These are phyloP conservation scores for Paracyclopina nana DNA, from an alignment of 1,140 invertebrate genomes.

Conservation along the genomic window DNA sequence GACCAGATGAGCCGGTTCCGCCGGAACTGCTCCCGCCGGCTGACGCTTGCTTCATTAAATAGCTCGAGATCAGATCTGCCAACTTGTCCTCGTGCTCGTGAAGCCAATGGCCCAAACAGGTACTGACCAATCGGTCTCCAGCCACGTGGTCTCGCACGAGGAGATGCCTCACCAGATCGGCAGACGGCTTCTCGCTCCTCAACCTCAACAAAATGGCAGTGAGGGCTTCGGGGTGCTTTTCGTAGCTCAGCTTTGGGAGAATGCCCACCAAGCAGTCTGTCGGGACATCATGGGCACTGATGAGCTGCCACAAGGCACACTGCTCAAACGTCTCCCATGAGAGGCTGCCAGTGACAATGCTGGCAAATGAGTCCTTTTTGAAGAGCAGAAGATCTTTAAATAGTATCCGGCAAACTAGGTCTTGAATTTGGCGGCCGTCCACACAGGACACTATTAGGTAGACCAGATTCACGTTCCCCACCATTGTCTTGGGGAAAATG, in stretches of 20 bases:
- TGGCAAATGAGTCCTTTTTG: conserved; percentile 30
- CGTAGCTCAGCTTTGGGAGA: conserved; percentile 65
- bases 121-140: conserved; percentile 9
- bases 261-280: conserved; percentile 71
- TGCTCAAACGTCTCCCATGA: conserved; percentile 90
- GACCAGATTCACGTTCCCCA: conserved; percentile 28
- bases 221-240: conserved; percentile 70
- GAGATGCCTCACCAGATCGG: conserved; percentile 10
- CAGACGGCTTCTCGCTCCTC: conserved; percentile 29
- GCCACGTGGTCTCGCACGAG: conserved; percentile 13
- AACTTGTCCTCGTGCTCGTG: conserved; percentile 16
- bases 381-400: conserved; percentile 31
- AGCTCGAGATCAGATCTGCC: conserved; percentile 18
- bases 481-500: conserved; percentile 26
- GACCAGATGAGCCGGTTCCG: neutral
- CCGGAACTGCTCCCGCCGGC: neutral
- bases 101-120: conserved; percentile 4
- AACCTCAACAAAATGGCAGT: conserved; percentile 72
- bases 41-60: conserved; percentile 10
- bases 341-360: conserved; percentile 28
- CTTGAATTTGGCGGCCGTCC: conserved; percentile 29
- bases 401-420: conserved; percentile 30
- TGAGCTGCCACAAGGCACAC: conserved; percentile 83
- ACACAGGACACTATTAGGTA: conserved; percentile 30
- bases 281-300: conserved; percentile 74